Evolutionary conservation across 1,140 invertebrate species (phyloP), one percentile per base, ranked within the genome.

Genomic region (Heliothis virescens): DNA sequence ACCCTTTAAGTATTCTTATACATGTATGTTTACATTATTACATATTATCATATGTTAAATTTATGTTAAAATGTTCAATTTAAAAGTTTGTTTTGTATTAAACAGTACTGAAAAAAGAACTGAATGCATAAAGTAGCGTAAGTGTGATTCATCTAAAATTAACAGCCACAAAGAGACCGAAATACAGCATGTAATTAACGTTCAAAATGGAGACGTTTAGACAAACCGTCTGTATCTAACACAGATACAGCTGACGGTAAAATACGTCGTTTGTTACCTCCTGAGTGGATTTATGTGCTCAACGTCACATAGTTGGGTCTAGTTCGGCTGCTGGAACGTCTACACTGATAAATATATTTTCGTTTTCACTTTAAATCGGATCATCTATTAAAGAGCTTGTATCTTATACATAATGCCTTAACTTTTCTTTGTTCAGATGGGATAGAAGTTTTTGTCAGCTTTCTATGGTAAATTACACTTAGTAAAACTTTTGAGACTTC

Each of bases 331-430:
- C 59, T 50, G 16, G 62, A 65, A 60, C 13, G 34, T 48, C 34
- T 34, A 1, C 52, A 5, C 57, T 75, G 72, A 75, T 75, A 47
- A 26, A 75, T 73, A 16, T 75, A n/a, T 62, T 62, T 75, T 60
- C 21, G 41, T 62, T 60, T 74, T 50, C 12, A 74, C 11, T 60
- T 41, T 62, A 60, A 41, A 62, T 18, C 16, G 26, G 57, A 18
- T 75, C 50, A 59, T 75, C 13, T 48, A 26, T 29, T 60, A 11
- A 47, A 48, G 34, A 29, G 2, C 60, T 63, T 16, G 3, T n/a
- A 15, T 29, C 62, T 62, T 47, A n/a, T 50, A 12, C 55, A 60
- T 53, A 52, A 15, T 21, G 18, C n/a, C 34, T 65, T 12, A 26
- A 52, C 48, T 50, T 3, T 18, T 50, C 10, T 67, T 21, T 47